A percentile compares a stretch with the other conserved stretches of the same genome.
These are phyloP conservation scores for Cebidichthys violaceus DNA, from an alignment of 2,113 vertebrate genomes.

Conservation along the genomic window DNA sequence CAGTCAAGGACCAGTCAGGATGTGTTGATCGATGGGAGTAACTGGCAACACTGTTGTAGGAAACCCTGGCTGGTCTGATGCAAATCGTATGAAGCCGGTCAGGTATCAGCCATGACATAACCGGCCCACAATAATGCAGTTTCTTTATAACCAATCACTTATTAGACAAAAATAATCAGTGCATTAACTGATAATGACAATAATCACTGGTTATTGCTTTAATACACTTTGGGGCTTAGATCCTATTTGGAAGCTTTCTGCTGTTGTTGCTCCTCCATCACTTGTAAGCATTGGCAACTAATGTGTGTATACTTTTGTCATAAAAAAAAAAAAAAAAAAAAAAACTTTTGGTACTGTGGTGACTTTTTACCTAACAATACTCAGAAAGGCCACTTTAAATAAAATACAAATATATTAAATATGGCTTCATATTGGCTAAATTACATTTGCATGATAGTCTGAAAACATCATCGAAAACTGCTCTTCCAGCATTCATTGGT, in stretches of 20 bases:
- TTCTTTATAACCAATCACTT: too few relatives aligned
- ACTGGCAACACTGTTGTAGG: neutral
- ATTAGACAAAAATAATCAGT: neutral
- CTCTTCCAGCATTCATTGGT: neutral
- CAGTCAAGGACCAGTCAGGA: neutral
- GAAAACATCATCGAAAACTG: neutral
- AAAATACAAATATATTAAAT: fast-evolving
- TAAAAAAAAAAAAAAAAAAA: neutral
- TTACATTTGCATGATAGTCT: too few relatives aligned
- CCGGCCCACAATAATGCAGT: fast-evolving
- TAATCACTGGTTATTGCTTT: fast-evolving
- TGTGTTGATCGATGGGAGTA: neutral
- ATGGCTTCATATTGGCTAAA: neutral
- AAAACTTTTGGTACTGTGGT: neutral
- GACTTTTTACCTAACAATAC: neutral
- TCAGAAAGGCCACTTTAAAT: neutral
- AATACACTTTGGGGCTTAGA: neutral
- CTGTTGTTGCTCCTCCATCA: neutral
- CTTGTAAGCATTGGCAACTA: constrained; percentile 41
- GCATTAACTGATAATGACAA: neutral
- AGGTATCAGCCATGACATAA: neutral
- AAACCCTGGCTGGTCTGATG: neutral
- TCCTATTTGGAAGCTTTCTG: neutral
- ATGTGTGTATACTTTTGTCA: neutral
- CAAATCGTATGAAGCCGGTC: neutral